These are phyloP conservation scores for Oplegnathus fasciatus DNA, from an alignment of 2,113 vertebrate species.

Conservation along the genomic window DNA sequence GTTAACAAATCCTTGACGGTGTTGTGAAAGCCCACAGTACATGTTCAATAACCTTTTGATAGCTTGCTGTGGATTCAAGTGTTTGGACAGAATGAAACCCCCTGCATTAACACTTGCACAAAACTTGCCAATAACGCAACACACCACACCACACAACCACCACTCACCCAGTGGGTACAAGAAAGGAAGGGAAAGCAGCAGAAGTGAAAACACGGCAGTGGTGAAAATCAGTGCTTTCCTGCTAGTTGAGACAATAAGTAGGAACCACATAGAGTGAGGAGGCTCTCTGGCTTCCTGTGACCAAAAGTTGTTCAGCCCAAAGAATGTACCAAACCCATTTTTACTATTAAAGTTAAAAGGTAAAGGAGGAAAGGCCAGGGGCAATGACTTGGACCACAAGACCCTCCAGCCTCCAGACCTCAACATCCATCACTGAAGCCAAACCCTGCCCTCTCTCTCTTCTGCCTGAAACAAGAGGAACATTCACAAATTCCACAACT, in stretches of 20 bases:
- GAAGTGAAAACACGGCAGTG: conserved; percentile 53
- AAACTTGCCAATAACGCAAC: neutral
- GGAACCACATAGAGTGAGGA: conserved; percentile 38
- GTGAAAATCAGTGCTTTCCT: conserved; percentile 47
- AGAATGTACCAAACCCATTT: conserved; percentile 53
- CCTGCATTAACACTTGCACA: neutral
- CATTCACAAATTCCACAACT: conserved; percentile 39
- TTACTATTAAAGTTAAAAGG: conserved; percentile 37
- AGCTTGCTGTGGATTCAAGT: neutral
- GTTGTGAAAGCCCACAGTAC: neutral
- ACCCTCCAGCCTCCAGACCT: conserved; percentile 22
- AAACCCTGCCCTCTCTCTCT: conserved; percentile 5
- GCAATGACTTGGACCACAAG: conserved; percentile 28
- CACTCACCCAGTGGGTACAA: conserved; percentile 7
- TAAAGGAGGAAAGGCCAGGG: conserved; percentile 12
- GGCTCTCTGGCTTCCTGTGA: conserved; percentile 24
- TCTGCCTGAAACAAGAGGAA: conserved; percentile 47
- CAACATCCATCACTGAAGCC: conserved; percentile 46
- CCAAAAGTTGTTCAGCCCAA: conserved; percentile 10
- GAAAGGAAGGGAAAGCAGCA: conserved; percentile 21
- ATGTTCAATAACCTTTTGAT: neutral
- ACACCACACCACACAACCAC: neutral
- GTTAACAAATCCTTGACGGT: neutral
- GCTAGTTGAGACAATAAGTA: conserved; percentile 50
- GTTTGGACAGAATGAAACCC: neutral